A percentile compares a stretch with the other conserved stretches of the same genome.
These are phyloP conservation scores for Bergia puertoricense DNA, from an alignment of 92 coral and sea anemone genomes.

Conservation along the genomic window DNA sequence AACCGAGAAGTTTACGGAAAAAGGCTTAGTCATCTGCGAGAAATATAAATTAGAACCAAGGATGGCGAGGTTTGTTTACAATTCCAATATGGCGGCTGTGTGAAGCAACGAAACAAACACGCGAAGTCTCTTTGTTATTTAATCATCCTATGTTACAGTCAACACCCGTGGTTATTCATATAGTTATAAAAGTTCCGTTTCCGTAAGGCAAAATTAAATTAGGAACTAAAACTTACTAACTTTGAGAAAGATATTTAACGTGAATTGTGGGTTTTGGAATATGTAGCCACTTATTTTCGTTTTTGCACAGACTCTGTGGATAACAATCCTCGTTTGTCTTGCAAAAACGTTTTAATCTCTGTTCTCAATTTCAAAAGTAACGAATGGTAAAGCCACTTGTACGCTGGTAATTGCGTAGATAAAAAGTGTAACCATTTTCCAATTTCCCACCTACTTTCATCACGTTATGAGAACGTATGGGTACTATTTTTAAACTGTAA, in stretches of 20 bases:
- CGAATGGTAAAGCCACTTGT: background rate
- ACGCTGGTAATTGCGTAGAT: background rate
- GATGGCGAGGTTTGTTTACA: too few species aligned
- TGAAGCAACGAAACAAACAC: too few species aligned
- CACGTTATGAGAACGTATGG: background rate
- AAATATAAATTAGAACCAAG: too few species aligned
- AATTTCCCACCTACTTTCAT: background rate
- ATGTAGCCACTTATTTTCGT: background rate
- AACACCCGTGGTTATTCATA: too few species aligned
- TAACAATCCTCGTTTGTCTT: too few species aligned
- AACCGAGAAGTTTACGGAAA: too few species aligned
- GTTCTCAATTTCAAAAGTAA: background rate
- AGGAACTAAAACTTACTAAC: background rate
- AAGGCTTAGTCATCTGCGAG: too few species aligned
- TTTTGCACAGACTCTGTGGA: background rate
- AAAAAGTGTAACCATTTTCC: background rate
- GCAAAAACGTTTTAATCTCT: too few species aligned
- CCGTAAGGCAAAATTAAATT: background rate
- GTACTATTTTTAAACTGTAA: too few species aligned
- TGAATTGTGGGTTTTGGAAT: background rate
- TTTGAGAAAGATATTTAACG: background rate
- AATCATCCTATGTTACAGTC: too few species aligned
- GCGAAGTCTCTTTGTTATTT: too few species aligned
- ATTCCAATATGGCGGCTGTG: too few species aligned
- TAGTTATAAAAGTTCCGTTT: background rate